Percentiles rank a stretch among this genome's conserved stretches.
Evolutionary conservation across 2,797 vertebrate species (phyloP).

Genomic region (Pangasius krempfi): DNA sequence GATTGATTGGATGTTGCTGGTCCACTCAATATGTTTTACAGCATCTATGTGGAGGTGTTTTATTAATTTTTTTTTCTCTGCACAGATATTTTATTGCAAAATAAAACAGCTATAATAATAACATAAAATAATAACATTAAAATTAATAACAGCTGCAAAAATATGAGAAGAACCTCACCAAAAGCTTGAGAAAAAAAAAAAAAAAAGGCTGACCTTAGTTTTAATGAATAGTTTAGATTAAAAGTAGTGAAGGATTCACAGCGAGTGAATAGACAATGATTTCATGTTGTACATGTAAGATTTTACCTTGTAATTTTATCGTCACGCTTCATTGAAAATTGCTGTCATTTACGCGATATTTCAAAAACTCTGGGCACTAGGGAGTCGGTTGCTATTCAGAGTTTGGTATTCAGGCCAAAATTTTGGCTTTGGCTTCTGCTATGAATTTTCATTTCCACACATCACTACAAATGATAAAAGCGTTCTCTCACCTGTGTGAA

Average conservation of each 20-base stretch:
- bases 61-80: not conserved
- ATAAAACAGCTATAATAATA: no score
- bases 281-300: not conserved
- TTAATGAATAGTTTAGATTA: not conserved
- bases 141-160: not conserved
- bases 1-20: not conserved
- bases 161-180: not conserved
- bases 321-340: not conserved
- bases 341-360: not conserved
- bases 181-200: not conserved
- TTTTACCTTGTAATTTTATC: not conserved
- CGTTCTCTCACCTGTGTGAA: not conserved
- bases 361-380: not conserved
- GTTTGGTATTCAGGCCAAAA: not conserved
- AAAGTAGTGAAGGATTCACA: not conserved
- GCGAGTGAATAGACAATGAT: not conserved
- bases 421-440: not conserved
- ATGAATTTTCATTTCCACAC: conserved; percentile 5
- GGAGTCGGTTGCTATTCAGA: not conserved
- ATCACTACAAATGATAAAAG: not conserved
- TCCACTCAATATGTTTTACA: not conserved
- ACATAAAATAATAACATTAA: no score
- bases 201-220: not conserved
- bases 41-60: not conserved
- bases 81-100: not conserved